A percentile compares a stretch with the other conserved stretches of the same genome.
phyloP scores from a whole-genome alignment of 2,888 invertebrate genomes.

The Acrocera orbiculus region DNA sequence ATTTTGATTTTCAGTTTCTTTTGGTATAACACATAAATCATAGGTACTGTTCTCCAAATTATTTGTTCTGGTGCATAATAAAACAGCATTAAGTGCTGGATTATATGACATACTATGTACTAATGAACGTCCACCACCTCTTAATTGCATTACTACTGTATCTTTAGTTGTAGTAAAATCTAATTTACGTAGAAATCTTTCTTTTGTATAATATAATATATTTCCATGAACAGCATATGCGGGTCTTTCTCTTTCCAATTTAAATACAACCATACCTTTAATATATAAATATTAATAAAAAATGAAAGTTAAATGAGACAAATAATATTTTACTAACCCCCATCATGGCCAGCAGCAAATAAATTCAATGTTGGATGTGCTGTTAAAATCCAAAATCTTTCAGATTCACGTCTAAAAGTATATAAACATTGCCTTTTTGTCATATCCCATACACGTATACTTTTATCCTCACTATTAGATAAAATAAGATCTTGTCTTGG shows the following conservation, averaged over 20 bases:
- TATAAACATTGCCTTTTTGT: constrained; percentile 81
- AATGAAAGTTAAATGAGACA: background rate
- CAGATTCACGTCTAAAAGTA: constrained; percentile 86
- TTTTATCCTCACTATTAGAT: constrained; percentile 95
- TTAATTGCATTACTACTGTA: constrained; percentile 77
- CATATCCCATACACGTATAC: constrained; percentile 98
- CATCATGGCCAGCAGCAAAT: constrained; percentile 99
- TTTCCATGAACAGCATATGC: constrained; percentile 91
- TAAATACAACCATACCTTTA: constrained; percentile 34
- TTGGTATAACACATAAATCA: constrained; percentile 81
- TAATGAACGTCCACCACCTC: constrained; percentile 51
- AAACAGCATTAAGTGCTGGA: constrained; percentile 88
- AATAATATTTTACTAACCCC: constrained; percentile 78
- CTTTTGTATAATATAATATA: constrained; percentile 88
- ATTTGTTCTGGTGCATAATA: constrained; percentile 65
- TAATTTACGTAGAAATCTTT: constrained; percentile 71
- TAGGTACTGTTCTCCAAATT: constrained; percentile 82
- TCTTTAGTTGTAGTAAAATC: constrained; percentile 89
- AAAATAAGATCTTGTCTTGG: constrained; percentile 91
- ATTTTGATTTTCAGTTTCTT: constrained; percentile 30
- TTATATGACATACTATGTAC: constrained; percentile 85
- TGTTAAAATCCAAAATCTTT: constrained; percentile 93
- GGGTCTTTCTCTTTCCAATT: constrained; percentile 87
- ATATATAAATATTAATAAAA: background rate
- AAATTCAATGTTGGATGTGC: constrained; percentile 89